Percentiles rank a stretch among this genome's conserved stretches.
Conservation (phyloP, 2,797 vertebrate species). For the Alectoris magna region DNA sequence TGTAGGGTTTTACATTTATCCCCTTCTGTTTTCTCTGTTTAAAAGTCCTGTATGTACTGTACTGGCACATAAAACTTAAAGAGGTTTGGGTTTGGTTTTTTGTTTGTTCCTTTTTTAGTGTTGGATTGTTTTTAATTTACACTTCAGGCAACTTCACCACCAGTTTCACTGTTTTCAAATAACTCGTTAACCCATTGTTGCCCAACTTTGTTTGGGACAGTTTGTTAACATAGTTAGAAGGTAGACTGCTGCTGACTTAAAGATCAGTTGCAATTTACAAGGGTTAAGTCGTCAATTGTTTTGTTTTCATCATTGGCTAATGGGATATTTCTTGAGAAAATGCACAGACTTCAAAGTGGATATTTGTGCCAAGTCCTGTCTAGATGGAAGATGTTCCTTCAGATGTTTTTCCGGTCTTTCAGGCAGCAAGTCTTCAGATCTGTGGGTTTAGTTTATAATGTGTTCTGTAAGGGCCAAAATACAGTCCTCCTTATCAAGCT, state of each 20-base stretch:
- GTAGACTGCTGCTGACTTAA: not conserved
- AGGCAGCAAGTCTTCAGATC: not conserved
- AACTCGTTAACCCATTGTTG: not conserved
- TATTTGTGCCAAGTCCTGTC: not conserved
- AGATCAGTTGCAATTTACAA: not conserved
- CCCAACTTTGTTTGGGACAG: not conserved
- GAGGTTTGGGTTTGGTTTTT: not conserved
- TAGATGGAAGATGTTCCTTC: not conserved
- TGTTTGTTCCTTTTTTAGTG: not conserved
- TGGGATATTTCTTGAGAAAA: not conserved
- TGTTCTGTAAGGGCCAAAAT: not conserved
- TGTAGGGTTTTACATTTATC: not conserved
- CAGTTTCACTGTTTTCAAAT: not conserved
- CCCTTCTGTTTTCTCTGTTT: not conserved
- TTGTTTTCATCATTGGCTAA: not conserved
- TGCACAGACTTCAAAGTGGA: not conserved
- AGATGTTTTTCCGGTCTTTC: not conserved
- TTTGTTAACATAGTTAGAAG: not conserved
- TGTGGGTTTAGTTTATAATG: not conserved
- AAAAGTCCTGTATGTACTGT: not conserved
- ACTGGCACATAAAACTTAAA: fast-evolving
- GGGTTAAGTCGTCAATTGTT: not conserved
- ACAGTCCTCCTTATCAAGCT: not conserved
- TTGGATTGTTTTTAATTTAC: not conserved
- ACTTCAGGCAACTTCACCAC: not conserved